Base-by-base conservation (phyloP, 2,888 invertebrate species). In the Yponomeuta plumbellus region DNA sequence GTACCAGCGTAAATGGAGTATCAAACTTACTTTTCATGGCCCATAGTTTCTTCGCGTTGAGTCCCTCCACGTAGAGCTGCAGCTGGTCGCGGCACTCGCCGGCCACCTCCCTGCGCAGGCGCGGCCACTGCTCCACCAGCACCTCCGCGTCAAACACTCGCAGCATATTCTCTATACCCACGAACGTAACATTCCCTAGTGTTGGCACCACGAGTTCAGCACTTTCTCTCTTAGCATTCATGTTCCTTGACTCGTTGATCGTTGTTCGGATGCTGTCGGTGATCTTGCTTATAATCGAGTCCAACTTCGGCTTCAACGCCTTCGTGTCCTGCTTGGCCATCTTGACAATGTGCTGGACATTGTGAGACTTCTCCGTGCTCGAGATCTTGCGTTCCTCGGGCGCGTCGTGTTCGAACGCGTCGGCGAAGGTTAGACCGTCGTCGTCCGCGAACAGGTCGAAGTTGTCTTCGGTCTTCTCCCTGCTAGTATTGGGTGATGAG, bases 21-120 rank as follows among this genome's bases (percentile, higher is more conserved):
- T 6, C 8, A 17, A 68, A 93, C 94, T 94, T 83, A 95, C 95
- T 94, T 83, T 94, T 94, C 62, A 94, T 89, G 8, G 95, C 95
- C 95, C 95, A 95, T 11, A 93, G 86, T 66, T 92, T 87, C 66
- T 92, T 92, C 63, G 88, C 86, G 67, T 80, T 77, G 52, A 95
- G 83, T 1, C 93, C 94, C 13, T 88, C 84, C 58, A 95, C 87
- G 76, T 94, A 95, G 56, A 83, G 80, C 73, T 93, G 92, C 84
- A 95, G 81, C 70, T 94, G 92, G 39, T 83, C 82, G 64, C 82
- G 82, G 75, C 95, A 95, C 58, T 85, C 81, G 0, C 87, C 84
- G 3, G 83, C 79, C 68, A 94, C 79, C 52, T 78, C 81, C 52
- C 84, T 85, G 68, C 91, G 89, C 59, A 92, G 83, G 26, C 84